phyloP scores from a whole-genome alignment of 2,888 invertebrate species.

The Tachina lurida region DNA sequence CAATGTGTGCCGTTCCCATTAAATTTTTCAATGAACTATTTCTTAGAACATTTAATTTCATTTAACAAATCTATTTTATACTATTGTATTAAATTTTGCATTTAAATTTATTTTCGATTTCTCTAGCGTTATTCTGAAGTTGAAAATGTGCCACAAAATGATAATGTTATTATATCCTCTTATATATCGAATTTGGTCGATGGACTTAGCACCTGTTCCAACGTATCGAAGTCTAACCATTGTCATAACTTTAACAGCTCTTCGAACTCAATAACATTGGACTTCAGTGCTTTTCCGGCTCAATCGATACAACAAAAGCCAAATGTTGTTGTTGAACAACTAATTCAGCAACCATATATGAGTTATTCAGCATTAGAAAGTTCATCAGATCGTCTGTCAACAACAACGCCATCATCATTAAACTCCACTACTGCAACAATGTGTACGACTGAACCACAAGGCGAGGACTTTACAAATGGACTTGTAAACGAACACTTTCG shows the following conservation, averaged over 20 bases:
- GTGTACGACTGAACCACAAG: constrained; percentile 28
- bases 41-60: too few species aligned
- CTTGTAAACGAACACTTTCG: constrained; percentile 74
- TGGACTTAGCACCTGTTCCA: background rate
- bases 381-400: constrained; percentile 46
- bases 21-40: too few species aligned
- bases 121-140: constrained; percentile 75
- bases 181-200: constrained; percentile 66
- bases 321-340: constrained; percentile 77
- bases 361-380: constrained; percentile 36
- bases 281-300: constrained; percentile 46
- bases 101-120: constrained; percentile 16
- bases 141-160: constrained; percentile 73
- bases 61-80: too few species aligned
- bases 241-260: constrained; percentile 10
- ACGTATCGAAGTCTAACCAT: constrained; percentile 27
- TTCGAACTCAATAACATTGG: constrained; percentile 40
- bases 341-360: constrained; percentile 71
- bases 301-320: constrained; percentile 67
- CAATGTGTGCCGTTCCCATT: too few species aligned
- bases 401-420: constrained; percentile 7
- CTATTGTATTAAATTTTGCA: too few species aligned
- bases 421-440: constrained; percentile 21
- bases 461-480: constrained; percentile 70
- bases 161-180: constrained; percentile 76